phyloP scores from a whole-genome alignment of 2,113 vertebrate genomes.

The Trichechus manatus region DNA sequence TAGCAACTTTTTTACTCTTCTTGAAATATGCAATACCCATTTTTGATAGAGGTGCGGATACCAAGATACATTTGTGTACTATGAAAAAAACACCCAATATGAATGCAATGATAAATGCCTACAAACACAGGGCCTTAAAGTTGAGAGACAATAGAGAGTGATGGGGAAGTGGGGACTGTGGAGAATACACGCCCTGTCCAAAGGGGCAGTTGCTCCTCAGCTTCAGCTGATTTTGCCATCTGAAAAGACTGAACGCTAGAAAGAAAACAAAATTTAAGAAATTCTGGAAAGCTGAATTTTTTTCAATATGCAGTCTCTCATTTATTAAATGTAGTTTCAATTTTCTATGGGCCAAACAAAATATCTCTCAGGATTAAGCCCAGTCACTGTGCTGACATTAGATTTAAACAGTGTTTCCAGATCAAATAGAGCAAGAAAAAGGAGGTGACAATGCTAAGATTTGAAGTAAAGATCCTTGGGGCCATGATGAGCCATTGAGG shows the following conservation, averaged over 20 bases:
- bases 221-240: neutral
- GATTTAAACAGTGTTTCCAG: neutral
- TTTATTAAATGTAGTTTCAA: neutral
- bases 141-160: neutral
- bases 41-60: neutral
- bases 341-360: neutral
- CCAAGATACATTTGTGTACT: neutral
- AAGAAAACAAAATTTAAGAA: neutral
- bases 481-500: neutral
- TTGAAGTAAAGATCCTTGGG: conserved; percentile 34
- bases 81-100: neutral
- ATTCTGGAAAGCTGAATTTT: neutral
- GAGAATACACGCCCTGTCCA: neutral
- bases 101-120: neutral
- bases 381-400: neutral
- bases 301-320: neutral
- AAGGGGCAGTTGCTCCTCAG: neutral
- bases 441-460: conserved; percentile 24
- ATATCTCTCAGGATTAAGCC: neutral
- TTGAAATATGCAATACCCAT: neutral
- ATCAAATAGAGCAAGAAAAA: neutral
- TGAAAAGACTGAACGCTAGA: neutral
- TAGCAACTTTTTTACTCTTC: neutral
- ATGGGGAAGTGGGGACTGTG: neutral
- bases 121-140: neutral